These are phyloP conservation scores for Panagrolaimus sp. DNA, from an alignment of 1,140 invertebrate genomes.

Conservation along the genomic window DNA sequence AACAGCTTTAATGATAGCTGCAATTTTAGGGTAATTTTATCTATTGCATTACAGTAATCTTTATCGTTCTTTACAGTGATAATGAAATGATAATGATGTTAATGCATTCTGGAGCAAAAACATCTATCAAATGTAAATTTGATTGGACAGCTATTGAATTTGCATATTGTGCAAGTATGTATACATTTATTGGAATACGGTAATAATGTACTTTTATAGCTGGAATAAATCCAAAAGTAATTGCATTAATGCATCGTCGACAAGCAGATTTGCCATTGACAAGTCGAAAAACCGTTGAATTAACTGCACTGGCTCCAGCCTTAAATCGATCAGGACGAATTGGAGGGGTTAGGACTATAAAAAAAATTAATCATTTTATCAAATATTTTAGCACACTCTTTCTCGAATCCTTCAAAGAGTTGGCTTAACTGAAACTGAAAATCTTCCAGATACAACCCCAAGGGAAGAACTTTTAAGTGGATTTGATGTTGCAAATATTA, in stretches of 20 bases:
- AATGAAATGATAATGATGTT: neutral
- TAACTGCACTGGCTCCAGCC: neutral
- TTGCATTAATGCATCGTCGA: conserved; percentile 6
- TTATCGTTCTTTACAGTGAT: neutral
- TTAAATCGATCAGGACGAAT: neutral
- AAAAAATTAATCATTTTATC: neutral
- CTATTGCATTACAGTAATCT: neutral
- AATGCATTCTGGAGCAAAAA: neutral
- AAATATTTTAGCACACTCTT: neutral
- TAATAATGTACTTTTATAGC: neutral
- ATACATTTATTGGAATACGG: neutral
- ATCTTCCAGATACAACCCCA: neutral
- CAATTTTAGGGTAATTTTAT: conserved; percentile 7
- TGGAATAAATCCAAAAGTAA: conserved; percentile 2
- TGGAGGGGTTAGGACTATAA: neutral
- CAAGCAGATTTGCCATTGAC: neutral
- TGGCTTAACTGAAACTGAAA: neutral
- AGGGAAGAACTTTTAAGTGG: neutral
- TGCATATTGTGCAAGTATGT: conserved; percentile 7
- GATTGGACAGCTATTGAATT: neutral
- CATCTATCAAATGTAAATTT: neutral
- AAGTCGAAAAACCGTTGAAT: neutral
- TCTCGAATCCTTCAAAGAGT: neutral
- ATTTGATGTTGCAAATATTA: neutral
- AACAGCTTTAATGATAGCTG: conserved; percentile 12